Evolutionary conservation across 2,888 invertebrate genomes (phyloP).

Genomic region (Drosophila colorata): DNA sequence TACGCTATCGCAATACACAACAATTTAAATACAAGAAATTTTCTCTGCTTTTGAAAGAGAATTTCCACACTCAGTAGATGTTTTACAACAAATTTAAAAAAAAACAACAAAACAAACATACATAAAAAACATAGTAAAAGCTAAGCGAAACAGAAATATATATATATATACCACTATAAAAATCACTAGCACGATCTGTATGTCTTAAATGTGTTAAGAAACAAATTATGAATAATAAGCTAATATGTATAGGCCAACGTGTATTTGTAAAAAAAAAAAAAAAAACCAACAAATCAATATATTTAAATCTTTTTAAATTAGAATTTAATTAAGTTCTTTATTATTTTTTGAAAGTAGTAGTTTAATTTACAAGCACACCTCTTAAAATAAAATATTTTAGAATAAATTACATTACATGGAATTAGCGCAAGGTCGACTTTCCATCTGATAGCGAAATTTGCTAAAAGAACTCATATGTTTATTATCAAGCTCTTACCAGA

Average conservation of each 20-base stretch:
- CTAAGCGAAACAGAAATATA: slow-evolving; percentile 35
- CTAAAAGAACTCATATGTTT: not conserved
- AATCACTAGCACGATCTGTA: slow-evolving; percentile 57
- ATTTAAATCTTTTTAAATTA: slow-evolving; percentile 66
- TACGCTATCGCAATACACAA: slow-evolving; percentile 38
- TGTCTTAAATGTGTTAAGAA: slow-evolving; percentile 71
- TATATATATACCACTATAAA: slow-evolving; percentile 25
- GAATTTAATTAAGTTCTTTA: not conserved
- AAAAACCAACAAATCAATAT: slow-evolving; percentile 53
- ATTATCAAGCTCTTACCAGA: no score
- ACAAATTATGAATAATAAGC: slow-evolving; percentile 56
- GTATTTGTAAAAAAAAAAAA: slow-evolving; percentile 65
- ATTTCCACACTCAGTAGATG: slow-evolving; percentile 52
- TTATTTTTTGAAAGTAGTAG: not conserved
- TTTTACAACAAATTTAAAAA: slow-evolving; percentile 50
- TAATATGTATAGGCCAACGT: slow-evolving; percentile 64
- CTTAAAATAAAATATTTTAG: not conserved
- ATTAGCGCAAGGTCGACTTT: not conserved
- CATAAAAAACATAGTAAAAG: slow-evolving; percentile 37
- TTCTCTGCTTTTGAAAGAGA: slow-evolving; percentile 54
- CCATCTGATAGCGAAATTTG: no score
- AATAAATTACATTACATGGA: not conserved
- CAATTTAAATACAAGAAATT: slow-evolving; percentile 33
- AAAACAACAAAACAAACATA: slow-evolving; percentile 16
- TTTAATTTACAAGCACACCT: not conserved